Base-by-base conservation (phyloP, 2,888 invertebrate genomes). In the Spisula subtruncata region DNA sequence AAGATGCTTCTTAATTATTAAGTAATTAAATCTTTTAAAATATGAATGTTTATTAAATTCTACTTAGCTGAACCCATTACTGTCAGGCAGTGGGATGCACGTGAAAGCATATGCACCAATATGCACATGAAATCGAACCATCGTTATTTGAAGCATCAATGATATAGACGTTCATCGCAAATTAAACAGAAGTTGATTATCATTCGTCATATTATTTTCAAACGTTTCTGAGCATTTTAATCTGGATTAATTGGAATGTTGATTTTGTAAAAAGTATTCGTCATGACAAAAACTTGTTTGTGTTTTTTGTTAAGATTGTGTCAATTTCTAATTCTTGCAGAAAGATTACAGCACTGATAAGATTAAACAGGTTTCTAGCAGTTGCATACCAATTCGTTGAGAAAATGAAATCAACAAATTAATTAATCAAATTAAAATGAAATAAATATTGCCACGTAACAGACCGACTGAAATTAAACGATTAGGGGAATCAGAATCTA, bases 381-480 rank as follows among this genome's bases (percentile, higher is more conserved):
- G 12, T 66, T 25, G 10, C 60, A 66, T 66, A 66, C 32, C 75
- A 75, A 10, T 71, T 71, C 71, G 71, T 71, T 71, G n/a, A n/a
- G n/a, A 32, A 71, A 75, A 75, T 75, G 32, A 35, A 32, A 41
- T n/a, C 32, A 32, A 18, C 14, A 32, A 75, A 75, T 32, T 32
- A 32, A 75, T 75, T 75, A 75, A 75, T 75, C 25, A 32, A 75
- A 75, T 75, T 75, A 75, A 75, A 75, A 66, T 75, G 29, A 75
- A 75, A 75, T 75, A 18, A 75, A 75, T 75, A 8, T 75, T 32
- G 32, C 41, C 41, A 41, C 35, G 32, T 35, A 32, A 12, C 75
- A 75, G 29, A 16, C 75, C 29, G 32, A 32, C 16, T 35, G 75
- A 35, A 35, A 35, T 75, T 35, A 75, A 32, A 18, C 35, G 75